phyloP scores from a whole-genome alignment of 2,888 invertebrate genomes.

The Psococerastis gibbosa region DNA sequence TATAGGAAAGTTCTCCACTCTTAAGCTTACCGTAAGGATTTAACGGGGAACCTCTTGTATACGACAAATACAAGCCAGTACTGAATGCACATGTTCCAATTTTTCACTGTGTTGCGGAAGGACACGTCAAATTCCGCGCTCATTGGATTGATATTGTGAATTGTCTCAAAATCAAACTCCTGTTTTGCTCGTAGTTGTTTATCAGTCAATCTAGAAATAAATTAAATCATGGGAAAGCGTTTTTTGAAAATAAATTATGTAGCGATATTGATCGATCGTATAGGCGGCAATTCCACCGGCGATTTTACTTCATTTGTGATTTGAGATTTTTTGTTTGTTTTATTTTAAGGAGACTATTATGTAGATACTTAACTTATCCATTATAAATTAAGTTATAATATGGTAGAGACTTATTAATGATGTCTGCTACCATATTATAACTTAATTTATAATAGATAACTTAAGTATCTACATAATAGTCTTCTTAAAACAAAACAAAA shows the following conservation, averaged over 20 bases:
- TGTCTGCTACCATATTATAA: too few species aligned
- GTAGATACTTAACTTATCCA: slow-evolving; percentile 37
- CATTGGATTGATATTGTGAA: slow-evolving; percentile 66
- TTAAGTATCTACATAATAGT: too few species aligned
- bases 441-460: too few species aligned
- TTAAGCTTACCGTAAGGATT: slow-evolving; percentile 36
- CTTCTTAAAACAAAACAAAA: too few species aligned
- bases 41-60: slow-evolving; percentile 64
- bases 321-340: too few species aligned
- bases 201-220: slow-evolving; percentile 26
- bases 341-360: too few species aligned
- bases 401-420: too few species aligned
- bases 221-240: slow-evolving; percentile 1
- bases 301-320: too few species aligned
- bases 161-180: slow-evolving; percentile 51
- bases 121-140: slow-evolving; percentile 66
- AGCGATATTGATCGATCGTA: too few species aligned
- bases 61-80: slow-evolving; percentile 89
- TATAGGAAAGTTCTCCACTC: too few species aligned
- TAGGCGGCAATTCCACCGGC: too few species aligned
- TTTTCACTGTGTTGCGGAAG: slow-evolving; percentile 71
- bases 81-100: slow-evolving; percentile 92
- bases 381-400: slow-evolving; percentile 35
- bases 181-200: slow-evolving; percentile 20
- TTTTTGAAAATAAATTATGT: too few species aligned